Conservation (phyloP, 2,113 vertebrate genomes). For the Plestiodon gilberti region DNA sequence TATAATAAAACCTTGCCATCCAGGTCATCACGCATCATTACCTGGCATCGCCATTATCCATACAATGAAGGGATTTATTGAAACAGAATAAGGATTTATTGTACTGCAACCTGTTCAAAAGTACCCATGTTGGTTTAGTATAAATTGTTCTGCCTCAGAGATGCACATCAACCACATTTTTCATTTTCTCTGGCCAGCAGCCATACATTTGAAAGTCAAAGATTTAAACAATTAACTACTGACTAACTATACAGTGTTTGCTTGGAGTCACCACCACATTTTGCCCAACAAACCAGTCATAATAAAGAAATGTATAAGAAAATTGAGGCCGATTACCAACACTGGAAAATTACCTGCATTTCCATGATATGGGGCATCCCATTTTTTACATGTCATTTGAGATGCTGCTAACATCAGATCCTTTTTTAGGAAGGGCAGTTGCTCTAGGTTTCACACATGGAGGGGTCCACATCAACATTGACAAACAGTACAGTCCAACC, state of each 20-base stretch:
- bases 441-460: too few relatives aligned
- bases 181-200: background rate
- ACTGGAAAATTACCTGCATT: background rate
- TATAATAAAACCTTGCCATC: background rate
- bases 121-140: background rate
- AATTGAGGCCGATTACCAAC: too few relatives aligned
- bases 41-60: background rate
- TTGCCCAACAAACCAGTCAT: background rate
- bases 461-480: too few relatives aligned
- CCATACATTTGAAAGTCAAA: background rate
- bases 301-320: background rate
- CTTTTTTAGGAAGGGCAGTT: too few relatives aligned
- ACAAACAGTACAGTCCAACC: too few relatives aligned
- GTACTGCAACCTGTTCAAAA: background rate
- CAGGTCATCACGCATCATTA: background rate
- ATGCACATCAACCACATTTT: background rate
- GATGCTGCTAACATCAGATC: too few relatives aligned
- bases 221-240: background rate
- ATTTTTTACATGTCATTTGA: background rate
- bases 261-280: background rate
- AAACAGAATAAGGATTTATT: background rate
- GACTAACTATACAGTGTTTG: background rate
- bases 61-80: background rate
- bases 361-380: background rate
- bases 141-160: background rate